Conservation (phyloP, 2,113 vertebrate species). For the Oryzias woworae region DNA sequence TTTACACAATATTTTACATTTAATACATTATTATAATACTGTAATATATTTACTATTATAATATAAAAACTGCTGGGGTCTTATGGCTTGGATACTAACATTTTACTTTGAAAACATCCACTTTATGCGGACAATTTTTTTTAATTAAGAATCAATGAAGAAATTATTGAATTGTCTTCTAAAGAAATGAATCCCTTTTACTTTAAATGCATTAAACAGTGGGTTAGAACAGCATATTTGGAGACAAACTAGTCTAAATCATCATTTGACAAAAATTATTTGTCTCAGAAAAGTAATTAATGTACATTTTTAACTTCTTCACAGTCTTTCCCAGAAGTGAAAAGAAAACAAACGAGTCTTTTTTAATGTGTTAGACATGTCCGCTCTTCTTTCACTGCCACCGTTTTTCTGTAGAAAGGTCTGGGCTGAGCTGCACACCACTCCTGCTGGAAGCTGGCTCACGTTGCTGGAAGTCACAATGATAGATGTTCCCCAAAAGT, state of each 20-base stretch:
- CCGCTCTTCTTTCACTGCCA: conserved; percentile 39
- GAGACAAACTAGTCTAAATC: conserved; percentile 8
- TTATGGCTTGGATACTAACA: no score
- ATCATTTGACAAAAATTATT: conserved; percentile 4
- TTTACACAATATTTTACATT: no score
- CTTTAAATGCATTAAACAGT: no score
- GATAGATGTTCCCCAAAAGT: conserved; percentile 72
- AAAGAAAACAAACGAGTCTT: neutral
- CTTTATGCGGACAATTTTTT: no score
- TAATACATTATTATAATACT: no score
- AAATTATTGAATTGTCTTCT: no score
- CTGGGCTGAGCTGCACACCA: conserved; percentile 9
- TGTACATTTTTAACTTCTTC: conserved; percentile 21
- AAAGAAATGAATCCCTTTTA: no score
- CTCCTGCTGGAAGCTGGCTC: conserved; percentile 30
- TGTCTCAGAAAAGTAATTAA: conserved; percentile 3
- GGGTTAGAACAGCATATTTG: neutral
- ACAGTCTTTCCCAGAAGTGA: conserved; percentile 35
- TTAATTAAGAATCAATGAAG: no score
- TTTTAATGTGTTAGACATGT: neutral
- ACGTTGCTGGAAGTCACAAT: conserved; percentile 51
- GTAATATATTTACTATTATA: no score
- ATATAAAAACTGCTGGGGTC: no score
- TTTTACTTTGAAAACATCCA: no score
- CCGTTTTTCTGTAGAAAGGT: conserved; percentile 43